These are phyloP conservation scores for Bimastos eiseni DNA, from an alignment of 2,888 invertebrate species.

Conservation along the genomic window DNA sequence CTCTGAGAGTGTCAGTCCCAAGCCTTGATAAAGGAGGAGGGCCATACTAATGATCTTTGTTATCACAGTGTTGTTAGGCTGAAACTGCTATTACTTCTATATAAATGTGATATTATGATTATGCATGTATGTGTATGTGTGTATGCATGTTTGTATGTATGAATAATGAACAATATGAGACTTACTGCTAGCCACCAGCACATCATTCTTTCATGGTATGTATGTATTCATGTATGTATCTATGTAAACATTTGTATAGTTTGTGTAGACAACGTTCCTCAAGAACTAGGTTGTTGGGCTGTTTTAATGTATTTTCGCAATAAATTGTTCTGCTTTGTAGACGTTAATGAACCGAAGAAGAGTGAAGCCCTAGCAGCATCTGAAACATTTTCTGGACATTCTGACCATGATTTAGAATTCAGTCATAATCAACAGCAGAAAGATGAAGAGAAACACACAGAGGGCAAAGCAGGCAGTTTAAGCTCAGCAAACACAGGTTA, in stretches of 20 bases:
- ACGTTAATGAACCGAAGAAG: not conserved
- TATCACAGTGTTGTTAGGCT: too few relatives aligned
- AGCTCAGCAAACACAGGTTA: not conserved
- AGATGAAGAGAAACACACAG: not conserved
- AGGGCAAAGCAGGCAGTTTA: not conserved
- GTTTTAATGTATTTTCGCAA: not conserved
- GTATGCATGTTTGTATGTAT: too few relatives aligned
- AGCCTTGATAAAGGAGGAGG: too few relatives aligned
- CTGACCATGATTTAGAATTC: not conserved
- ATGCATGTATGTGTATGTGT: too few relatives aligned
- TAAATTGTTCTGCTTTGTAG: not conserved
- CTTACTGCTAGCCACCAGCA: too few relatives aligned
- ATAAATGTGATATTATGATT: too few relatives aligned
- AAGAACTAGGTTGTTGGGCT: not conserved
- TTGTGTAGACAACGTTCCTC: not conserved
- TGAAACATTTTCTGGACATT: not conserved
- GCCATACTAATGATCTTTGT: too few relatives aligned
- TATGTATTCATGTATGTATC: not conserved
- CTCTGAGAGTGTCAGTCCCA: too few relatives aligned
- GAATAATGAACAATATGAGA: too few relatives aligned
- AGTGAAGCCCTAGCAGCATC: not conserved
- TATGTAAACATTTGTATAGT: not conserved
- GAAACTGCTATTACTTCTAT: too few relatives aligned
- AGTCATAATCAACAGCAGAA: too few relatives aligned
- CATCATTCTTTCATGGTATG: not conserved